These are phyloP conservation scores for Dasyprocta punctata DNA, from an alignment of 2,113 vertebrate genomes.

Conservation along the genomic window DNA sequence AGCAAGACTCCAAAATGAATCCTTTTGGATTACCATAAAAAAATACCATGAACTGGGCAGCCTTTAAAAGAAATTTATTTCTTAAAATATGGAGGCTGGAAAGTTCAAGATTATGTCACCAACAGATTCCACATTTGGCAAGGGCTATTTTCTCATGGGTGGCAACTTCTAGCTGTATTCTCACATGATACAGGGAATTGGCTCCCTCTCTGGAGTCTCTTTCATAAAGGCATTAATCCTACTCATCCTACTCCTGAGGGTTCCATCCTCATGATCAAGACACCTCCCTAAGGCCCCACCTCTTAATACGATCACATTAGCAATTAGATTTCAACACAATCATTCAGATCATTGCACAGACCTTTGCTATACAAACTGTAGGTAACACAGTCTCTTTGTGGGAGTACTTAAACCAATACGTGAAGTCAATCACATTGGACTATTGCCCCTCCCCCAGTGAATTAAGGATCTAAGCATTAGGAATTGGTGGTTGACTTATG, in stretches of 20 bases:
- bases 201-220: neutral
- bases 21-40: neutral
- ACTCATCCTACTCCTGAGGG: neutral
- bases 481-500: neutral
- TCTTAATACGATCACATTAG: neutral
- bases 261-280: neutral
- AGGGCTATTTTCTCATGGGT: neutral
- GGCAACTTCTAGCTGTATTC: neutral
- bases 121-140: too few species aligned
- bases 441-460: neutral
- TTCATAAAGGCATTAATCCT: neutral
- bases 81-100: neutral
- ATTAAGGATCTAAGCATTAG: neutral
- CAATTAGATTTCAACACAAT: too few species aligned
- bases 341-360: neutral
- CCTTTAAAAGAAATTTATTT: neutral
- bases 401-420: neutral
- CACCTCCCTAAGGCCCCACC: neutral
- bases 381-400: neutral
- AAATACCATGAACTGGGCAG: neutral
- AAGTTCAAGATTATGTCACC: neutral
- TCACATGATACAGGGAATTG: neutral
- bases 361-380: neutral
- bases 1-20: neutral
- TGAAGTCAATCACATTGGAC: neutral